These are phyloP conservation scores for Oxyura jamaicensis DNA, from an alignment of 2,113 vertebrate species.

Conservation along the genomic window DNA sequence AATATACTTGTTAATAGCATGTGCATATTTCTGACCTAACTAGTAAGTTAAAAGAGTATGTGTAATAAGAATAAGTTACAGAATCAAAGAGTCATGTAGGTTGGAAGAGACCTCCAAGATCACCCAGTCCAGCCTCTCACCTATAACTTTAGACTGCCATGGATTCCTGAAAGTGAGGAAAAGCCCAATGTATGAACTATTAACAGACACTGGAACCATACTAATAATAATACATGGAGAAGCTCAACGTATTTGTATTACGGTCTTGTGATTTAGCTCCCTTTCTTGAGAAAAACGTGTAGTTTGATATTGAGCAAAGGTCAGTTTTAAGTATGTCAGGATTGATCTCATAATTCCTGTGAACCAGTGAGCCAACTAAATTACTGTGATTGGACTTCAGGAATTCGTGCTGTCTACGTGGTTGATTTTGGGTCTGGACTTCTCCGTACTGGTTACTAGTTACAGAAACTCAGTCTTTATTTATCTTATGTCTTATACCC, in stretches of 20 bases:
- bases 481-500: neutral
- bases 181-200: neutral
- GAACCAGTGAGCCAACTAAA: neutral
- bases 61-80: neutral
- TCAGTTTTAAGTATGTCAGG: neutral
- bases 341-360: neutral
- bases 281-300: neutral
- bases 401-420: neutral
- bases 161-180: neutral
- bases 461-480: neutral
- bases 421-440: neutral
- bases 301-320: neutral
- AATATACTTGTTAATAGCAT: neutral
- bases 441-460: neutral
- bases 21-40: neutral
- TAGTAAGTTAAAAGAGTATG: neutral
- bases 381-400: neutral
- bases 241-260: neutral
- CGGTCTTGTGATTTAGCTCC: neutral
- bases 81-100: too few species aligned
- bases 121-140: neutral
- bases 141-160: neutral
- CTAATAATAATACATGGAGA: neutral
- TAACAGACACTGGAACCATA: neutral
- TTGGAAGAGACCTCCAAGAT: too few species aligned